Percentiles rank a stretch among this genome's conserved stretches.
Evolutionary conservation across 2,888 invertebrate species (phyloP).

Genomic region (Lordiphosa fenestrarum): DNA sequence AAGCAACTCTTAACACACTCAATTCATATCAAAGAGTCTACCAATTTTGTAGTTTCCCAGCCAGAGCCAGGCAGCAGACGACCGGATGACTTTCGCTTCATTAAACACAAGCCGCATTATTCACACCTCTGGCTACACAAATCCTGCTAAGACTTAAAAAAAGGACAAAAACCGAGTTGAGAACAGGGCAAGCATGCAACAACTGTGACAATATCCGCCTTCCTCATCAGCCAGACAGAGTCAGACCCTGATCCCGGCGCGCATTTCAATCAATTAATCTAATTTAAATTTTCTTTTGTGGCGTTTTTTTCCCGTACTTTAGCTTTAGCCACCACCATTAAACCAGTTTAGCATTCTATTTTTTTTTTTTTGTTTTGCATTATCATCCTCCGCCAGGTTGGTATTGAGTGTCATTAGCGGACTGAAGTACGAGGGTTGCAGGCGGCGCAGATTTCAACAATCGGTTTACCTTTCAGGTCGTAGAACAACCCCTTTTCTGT

Average conservation of each 20-base stretch:
- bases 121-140: constrained; percentile 68
- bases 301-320: constrained; percentile 24
- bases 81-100: constrained; percentile 64
- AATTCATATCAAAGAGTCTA: not conserved
- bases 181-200: constrained; percentile 64
- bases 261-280: constrained; percentile 79
- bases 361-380: constrained; percentile 47
- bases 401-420: constrained; percentile 53
- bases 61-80: not conserved
- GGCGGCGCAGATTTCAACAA: constrained; percentile 16
- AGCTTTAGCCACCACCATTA: constrained; percentile 58
- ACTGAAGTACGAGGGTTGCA: constrained; percentile 44
- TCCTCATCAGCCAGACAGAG: constrained; percentile 10
- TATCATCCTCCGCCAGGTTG: constrained; percentile 60
- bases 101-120: constrained; percentile 76
- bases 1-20: too few species aligned
- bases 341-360: constrained; percentile 54
- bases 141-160: constrained; percentile 12
- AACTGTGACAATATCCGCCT: constrained; percentile 41
- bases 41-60: not conserved
- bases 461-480: constrained; percentile 34
- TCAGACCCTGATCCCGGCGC: constrained; percentile 20
- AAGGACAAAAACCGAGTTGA: constrained; percentile 12
- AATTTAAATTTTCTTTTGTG: constrained; percentile 76
- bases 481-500: constrained; percentile 18